Evolutionary conservation across 2,888 invertebrate species (phyloP), one percentile per base, ranked within the genome.

Genomic region (Amphipoea oculea): DNA sequence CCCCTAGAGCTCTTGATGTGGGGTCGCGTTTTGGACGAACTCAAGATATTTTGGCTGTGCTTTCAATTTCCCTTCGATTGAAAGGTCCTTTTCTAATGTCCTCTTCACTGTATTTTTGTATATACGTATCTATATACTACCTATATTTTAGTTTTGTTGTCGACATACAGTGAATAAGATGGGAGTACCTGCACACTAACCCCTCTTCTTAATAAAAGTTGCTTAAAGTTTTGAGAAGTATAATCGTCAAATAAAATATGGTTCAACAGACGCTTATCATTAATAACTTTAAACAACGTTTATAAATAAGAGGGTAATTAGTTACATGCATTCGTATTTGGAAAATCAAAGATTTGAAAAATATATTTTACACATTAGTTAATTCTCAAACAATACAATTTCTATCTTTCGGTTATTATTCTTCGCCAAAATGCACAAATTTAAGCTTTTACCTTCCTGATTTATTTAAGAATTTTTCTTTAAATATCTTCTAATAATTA

Each of bases 51-150:
- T 75, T 42, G 72, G 74, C 71, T 73, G 72, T 45, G 77, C 76
- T 79, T 85, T 85, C 79, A 79, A 86, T 85, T 85, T 86, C 74
- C 84, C 45, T 84, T 77, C 66, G 76, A 86, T 85, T 86, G 85
- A 83, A 86, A 73, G 66, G 79, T 75, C 74, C 48, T 83, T 83
- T 76, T 78, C 60, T 77, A 83, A 57, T 83, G 72, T 62, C 74
- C 42, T 85, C 54, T 79, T 83, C 54, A 76, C 66, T 36, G 2
- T 73, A 73, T 66, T 76, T 62, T 65, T 65, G 0, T 73, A 23
- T 42, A 45, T 71, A 29, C 4, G 1, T 71, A 40, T 17, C 9
- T 29, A 1, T 66, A 63, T 23, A 68, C 36, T 36, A 36, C 1
- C 36, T 9, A 7, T 63, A 36, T 63, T 40, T 67, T 20, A 40